Evolutionary conservation across 2,888 invertebrate species (phyloP).

Genomic region (Spodoptera exigua): DNA sequence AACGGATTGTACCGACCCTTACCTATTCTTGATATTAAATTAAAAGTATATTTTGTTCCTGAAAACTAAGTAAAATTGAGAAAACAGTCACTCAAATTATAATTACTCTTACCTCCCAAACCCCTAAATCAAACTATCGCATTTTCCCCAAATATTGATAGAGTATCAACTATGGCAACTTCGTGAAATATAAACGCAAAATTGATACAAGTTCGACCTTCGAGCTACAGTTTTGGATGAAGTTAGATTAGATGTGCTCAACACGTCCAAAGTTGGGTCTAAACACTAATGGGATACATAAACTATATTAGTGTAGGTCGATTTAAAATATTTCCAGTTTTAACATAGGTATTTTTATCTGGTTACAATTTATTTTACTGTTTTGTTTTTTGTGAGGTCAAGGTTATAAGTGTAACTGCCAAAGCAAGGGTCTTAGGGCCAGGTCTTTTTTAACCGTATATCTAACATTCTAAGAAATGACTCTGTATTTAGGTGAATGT

Average conservation of each 20-base stretch:
- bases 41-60: no score
- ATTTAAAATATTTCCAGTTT: not conserved
- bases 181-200: conserved; percentile 54
- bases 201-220: conserved; percentile 55
- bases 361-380: no score
- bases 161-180: conserved; percentile 52
- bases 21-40: no score
- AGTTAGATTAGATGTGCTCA: conserved; percentile 60
- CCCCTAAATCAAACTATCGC: conserved; percentile 47
- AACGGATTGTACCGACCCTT: no score
- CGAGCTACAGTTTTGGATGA: conserved; percentile 49
- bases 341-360: no score
- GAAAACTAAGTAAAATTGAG: no score
- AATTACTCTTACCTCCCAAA: conserved; percentile 1
- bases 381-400: no score
- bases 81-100: not conserved
- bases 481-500: no score
- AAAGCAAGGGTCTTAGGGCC: no score
- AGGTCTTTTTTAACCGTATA: no score
- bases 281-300: conserved; percentile 47
- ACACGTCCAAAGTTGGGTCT: conserved; percentile 44
- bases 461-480: no score
- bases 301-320: conserved; percentile 6
- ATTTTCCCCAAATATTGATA: conserved; percentile 44
- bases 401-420: no score